Base-by-base conservation (phyloP, 1,140 invertebrate genomes). In the Megathymus violae region DNA sequence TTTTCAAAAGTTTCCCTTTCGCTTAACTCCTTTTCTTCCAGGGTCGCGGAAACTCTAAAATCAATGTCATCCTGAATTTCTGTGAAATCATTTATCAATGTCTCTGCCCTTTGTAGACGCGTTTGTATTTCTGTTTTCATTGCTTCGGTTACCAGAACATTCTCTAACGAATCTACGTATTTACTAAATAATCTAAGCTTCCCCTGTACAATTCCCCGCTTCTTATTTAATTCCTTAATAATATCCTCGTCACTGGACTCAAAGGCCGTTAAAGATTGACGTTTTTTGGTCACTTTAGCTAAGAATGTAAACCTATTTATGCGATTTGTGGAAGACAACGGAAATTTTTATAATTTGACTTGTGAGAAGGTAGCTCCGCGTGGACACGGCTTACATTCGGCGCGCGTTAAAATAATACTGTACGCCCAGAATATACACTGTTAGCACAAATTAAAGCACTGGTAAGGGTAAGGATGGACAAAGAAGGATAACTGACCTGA, bases 1-100 rank as follows among this genome's bases (percentile, higher is more conserved):
- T 31, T 36, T 34, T 59, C 56, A 19, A 59, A 59, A 9, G 41
- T 31, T 59, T 59, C 56, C 14, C 56, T 47, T 43, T 59, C 56
- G 4, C 36, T 2, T 11, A n/a, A 36, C 11, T 36, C 34, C n/a
- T 11, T 36, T 11, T 36, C 34, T 1, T 11, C 1, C 11, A 11
- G 34, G 7, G 10, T 11, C 0, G n/a, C 34, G 4, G 34, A 11
- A n/a, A 11, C n/a, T 11, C 11, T 46, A 34, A 56, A 56, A 17
- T 56, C 52, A 22, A 56, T 22, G 10, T 56, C 38, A 40, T 56
- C 38, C 11, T 56, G 52, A 27, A 56, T 56, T 19, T 56, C 36
- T 10, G 52, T 43, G 43, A 41, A 56, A 15, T 58, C 40, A 14
- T 58, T 10, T 9, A 44, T 16, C 10, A 58, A 44, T 4, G 22